A percentile compares a stretch with the other conserved stretches of the same genome.
Conservation (phyloP, 2,797 vertebrate genomes). For the Peromyscus melanophrys region DNA sequence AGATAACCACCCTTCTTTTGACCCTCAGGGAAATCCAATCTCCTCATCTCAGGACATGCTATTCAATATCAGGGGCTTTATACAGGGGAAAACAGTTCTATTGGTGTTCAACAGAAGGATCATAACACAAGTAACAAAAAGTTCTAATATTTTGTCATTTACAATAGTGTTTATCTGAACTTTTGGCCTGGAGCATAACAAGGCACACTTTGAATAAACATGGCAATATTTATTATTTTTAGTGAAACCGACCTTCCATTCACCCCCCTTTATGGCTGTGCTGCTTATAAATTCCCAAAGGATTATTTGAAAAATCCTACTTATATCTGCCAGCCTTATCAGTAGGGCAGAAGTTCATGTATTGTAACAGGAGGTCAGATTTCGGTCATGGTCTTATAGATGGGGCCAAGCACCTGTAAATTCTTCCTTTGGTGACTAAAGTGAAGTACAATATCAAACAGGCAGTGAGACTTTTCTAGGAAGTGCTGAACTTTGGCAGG, state of each 20-base stretch:
- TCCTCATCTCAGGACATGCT: constrained; percentile 71
- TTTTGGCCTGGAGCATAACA: constrained; percentile 90
- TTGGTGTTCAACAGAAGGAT: constrained; percentile 88
- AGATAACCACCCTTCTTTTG: constrained; percentile 80
- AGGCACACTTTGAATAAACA: constrained; percentile 91
- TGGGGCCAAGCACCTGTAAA: constrained; percentile 92
- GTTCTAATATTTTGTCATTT: constrained; percentile 90
- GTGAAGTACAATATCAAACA: constrained; percentile 89
- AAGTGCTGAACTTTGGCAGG: constrained; percentile 92
- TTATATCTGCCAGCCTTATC: constrained; percentile 91
- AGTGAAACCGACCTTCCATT: constrained; percentile 91
- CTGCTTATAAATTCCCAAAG: constrained; percentile 91
- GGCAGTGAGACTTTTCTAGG: constrained; percentile 89
- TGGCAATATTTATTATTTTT: constrained; percentile 91
- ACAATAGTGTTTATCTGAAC: constrained; percentile 89
- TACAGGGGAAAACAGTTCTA: constrained; percentile 82
- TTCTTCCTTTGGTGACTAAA: constrained; percentile 89
- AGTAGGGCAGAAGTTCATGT: constrained; percentile 91
- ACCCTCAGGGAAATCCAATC: constrained; percentile 75
- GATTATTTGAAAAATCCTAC: constrained; percentile 89
- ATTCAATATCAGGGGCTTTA: constrained; percentile 83
- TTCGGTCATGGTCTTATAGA: constrained; percentile 90
- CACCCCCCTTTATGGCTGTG: constrained; percentile 90
- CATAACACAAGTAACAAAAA: constrained; percentile 89
- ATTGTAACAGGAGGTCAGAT: constrained; percentile 90